Evolutionary conservation across 2,113 vertebrate species (phyloP), one percentile per base, ranked within the genome.

Genomic region (Excalfactoria chinensis): DNA sequence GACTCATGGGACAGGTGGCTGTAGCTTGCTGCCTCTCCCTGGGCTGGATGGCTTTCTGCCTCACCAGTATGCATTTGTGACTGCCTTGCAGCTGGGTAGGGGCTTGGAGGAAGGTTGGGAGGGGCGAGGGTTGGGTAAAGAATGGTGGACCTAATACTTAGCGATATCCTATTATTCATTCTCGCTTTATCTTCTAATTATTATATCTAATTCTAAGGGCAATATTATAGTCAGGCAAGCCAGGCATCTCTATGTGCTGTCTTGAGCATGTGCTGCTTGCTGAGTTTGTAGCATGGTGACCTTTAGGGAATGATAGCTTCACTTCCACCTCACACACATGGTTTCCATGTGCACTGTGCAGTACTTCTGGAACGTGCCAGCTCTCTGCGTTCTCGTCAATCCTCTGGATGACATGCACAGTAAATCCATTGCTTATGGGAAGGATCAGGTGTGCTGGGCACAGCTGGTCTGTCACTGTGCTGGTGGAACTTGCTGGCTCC

Each of bases 371-470:
- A 68, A 67, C 21, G 0, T 22, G 32, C 58, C 28, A 32, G 40
- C 37, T 73, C 30, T 7, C 17, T 21, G 43, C 5, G 3, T 69
- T 64, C 25, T 8, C 32, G 4, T 77, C 49, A 83, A 46, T 80
- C 55, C 53, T 55, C 13, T 32, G 35, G 22, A 15, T 14, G 22
- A n/a, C 13, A 40, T 18, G 21, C 62, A 56, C 34, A 62, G 41
- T 55, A 67, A 93, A 70, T 83, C 64, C 60, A 4, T 13, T 16
- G 41, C 41, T 55, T 21, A 40, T 62, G 75, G 79, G 11, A 37
- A 48, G 68, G 71, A 72, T 88, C 86, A 70, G 88, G 83, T 70
- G 71, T 55, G 71, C 68, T 70, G 30, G 18, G 53, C 22, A 32
- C 55, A 22, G 49, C 37, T 72, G 15, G 4, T 68, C 43, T 30